phyloP scores from a whole-genome alignment of 2,888 invertebrate species.

The Drosophila conformis region DNA sequence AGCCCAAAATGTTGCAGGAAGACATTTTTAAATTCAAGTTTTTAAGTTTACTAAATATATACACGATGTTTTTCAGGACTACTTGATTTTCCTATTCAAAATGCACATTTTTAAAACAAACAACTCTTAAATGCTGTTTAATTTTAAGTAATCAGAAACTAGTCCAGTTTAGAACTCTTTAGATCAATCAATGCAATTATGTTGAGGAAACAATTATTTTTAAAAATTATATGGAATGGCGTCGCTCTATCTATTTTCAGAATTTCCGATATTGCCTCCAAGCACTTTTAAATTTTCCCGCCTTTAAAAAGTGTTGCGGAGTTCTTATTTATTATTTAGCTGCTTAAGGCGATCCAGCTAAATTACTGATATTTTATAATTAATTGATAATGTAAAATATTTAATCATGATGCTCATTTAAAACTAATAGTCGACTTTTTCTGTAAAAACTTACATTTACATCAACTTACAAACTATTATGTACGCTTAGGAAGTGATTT shows the following conservation, averaged over 20 bases:
- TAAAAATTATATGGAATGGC: not conserved
- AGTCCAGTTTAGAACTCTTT: not conserved
- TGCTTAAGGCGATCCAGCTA: not conserved
- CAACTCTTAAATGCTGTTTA: not conserved
- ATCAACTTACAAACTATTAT: not conserved
- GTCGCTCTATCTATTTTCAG: not conserved
- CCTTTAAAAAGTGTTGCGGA: not conserved
- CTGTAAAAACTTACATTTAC: not conserved
- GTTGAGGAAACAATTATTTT: not conserved
- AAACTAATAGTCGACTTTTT: not conserved
- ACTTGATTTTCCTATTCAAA: not conserved
- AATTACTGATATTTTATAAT: not conserved
- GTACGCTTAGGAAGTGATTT: not conserved
- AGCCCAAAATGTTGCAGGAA: slow-evolving; percentile 9
- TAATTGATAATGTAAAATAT: not conserved
- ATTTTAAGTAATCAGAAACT: not conserved
- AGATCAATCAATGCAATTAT: not conserved
- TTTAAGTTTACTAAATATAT: slow-evolving; percentile 2
- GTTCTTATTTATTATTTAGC: not conserved
- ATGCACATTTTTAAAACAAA: not conserved
- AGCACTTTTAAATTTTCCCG: not conserved
- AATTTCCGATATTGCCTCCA: not conserved
- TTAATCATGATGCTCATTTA: not conserved
- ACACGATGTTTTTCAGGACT: not conserved
- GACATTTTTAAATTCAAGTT: slow-evolving; percentile 11